Conservation (phyloP, 2,888 invertebrate species). For the Catocala nupta region DNA sequence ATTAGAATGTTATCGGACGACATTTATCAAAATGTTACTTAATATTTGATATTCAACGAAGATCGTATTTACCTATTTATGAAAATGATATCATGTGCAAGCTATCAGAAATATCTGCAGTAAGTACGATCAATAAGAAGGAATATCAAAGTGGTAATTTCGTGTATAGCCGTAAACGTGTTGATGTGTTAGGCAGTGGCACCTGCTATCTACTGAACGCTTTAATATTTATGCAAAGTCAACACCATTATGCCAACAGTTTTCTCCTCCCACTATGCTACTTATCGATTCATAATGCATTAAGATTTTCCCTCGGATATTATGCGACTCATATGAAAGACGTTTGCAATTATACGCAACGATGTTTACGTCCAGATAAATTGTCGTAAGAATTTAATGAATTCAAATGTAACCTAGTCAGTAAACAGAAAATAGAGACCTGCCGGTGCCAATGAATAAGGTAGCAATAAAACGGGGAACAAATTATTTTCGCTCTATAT, state of each 20-base stretch:
- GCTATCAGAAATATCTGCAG: no score
- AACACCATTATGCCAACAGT: slow-evolving; percentile 14
- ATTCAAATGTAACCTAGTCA: no score
- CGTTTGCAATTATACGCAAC: background rate
- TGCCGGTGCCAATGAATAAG: background rate
- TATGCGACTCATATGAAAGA: slow-evolving; percentile 2
- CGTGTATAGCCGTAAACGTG: background rate
- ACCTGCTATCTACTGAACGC: background rate
- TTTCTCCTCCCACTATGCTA: slow-evolving; percentile 11
- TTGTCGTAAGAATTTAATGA: no score
- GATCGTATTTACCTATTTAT: no score
- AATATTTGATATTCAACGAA: no score
- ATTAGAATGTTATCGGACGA: no score
- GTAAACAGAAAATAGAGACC: background rate
- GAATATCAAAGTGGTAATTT: background rate
- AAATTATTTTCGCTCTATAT: slow-evolving; percentile 35
- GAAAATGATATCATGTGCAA: no score
- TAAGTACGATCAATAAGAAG: background rate
- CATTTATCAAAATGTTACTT: no score
- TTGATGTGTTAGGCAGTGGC: background rate
- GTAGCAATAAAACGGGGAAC: slow-evolving; percentile 19
- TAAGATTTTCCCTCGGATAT: slow-evolving; percentile 6
- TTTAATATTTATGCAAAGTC: slow-evolving; percentile 18
- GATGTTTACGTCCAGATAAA: no score
- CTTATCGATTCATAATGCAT: slow-evolving; percentile 20